phyloP scores from a whole-genome alignment of 1,140 invertebrate genomes.

The Leptoteleia sp. region DNA sequence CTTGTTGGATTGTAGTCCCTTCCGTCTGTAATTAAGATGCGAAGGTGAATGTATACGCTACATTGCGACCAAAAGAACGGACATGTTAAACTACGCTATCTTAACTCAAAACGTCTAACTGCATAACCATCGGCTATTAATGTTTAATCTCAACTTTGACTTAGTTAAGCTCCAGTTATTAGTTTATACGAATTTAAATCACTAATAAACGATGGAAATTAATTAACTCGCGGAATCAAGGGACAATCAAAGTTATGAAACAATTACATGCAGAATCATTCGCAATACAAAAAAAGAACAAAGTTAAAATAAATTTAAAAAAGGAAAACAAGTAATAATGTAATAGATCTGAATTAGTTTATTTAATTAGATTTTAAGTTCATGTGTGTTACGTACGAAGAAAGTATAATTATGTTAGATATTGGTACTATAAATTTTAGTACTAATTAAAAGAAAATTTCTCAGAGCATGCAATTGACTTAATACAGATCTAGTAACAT shows the following conservation, averaged over 20 bases:
- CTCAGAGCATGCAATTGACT: too few relatives aligned
- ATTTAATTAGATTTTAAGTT: too few relatives aligned
- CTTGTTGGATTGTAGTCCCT: constrained; percentile 84
- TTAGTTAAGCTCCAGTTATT: constrained; percentile 29
- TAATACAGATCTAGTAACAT: too few relatives aligned
- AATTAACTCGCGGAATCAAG: constrained; percentile 1
- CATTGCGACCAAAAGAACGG: constrained; percentile 35
- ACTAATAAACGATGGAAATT: constrained; percentile 2
- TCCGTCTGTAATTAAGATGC: constrained; percentile 73
- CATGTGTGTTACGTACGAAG: too few relatives aligned
- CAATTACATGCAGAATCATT: constrained; percentile 1
- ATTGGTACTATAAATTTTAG: too few relatives aligned
- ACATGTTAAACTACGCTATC: constrained; percentile 14
- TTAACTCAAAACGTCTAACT: constrained; percentile 23
- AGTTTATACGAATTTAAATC: constrained; percentile 24
- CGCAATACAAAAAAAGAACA: background rate
- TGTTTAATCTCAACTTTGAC: constrained; percentile 30
- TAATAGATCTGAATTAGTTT: too few relatives aligned
- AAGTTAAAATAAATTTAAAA: too few relatives aligned
- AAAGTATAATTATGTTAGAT: too few relatives aligned
- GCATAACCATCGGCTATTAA: constrained; percentile 33
- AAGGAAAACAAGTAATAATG: too few relatives aligned
- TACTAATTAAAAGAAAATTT: too few relatives aligned
- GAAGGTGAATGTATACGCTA: constrained; percentile 18
- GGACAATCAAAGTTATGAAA: constrained; percentile 3